Base-by-base conservation (phyloP, 2,888 invertebrate species). In the Megaustenia siamemsis region DNA sequence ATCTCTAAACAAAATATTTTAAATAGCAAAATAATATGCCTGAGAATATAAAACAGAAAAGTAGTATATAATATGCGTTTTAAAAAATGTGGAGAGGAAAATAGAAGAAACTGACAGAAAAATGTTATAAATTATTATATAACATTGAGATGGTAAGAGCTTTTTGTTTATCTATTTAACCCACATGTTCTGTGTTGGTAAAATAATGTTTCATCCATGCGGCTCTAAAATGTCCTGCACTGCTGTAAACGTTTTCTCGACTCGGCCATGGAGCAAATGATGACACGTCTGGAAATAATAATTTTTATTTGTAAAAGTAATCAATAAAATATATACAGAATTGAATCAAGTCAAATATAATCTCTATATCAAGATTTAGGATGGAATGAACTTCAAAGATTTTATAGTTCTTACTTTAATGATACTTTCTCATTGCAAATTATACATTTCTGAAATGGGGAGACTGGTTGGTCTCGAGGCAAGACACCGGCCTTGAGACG, bases 191-290 rank as follows among this genome's bases (percentile, higher is more conserved):
- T 86, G 56, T 60, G 38, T 43, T 68, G 53, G 32, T 81, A 63
- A 75, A 53, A 21, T 63, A 78, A 8, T 24, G 81, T 38, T 68
- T 69, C 60, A 86, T 32, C 45, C 45, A 73, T 24, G 86, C 79
- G 43, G 79, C 76, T 24, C 68, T 82, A 45, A 84, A 79, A 38
- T 87, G 83, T 28, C 90, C 89, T 8, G 83, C 82, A 21, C 73
- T 49, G 75, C 88, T 88, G 71, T 89, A 90, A 56, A 90, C 87
- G 32, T 84, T 78, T 71, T 87, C 86, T n/a, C 88, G 88, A 49
- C 82, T 85, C 24, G 87, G 86, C 84, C 90, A 91, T 10, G 90
- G 89, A 5, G 90, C 82, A 84, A 88, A 89, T 35, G 89, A 89
- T 71, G 90, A 89, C 18, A 92, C 84, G 88, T 88, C 91, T 91